Evolutionary conservation across 2,888 invertebrate genomes (phyloP).

Genomic region (Pyralis farinalis): DNA sequence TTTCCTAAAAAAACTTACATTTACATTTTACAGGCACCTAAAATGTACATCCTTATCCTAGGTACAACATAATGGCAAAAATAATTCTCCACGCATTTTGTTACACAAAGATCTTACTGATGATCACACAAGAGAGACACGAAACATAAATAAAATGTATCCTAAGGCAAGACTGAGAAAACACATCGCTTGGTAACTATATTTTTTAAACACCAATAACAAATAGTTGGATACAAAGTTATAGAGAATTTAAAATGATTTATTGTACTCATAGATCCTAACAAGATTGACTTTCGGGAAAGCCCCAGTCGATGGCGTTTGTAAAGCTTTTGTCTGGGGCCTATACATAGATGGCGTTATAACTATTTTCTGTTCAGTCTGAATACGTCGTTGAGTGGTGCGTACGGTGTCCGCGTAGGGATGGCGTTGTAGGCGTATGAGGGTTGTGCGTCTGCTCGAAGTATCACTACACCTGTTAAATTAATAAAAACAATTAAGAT

Average conservation of each 20-base stretch:
- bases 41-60: conserved; percentile 78
- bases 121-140: conserved; percentile 58
- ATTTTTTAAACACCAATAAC: conserved; percentile 37
- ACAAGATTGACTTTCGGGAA: conserved; percentile 20
- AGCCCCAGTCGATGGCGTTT: conserved; percentile 9
- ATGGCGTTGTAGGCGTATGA: conserved; percentile 67
- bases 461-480: conserved; percentile 86
- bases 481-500: conserved; percentile 9
- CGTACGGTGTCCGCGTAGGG: conserved; percentile 67
- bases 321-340: conserved; percentile 4
- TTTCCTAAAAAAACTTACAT: conserved; percentile 71
- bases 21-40: conserved; percentile 71
- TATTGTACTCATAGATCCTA: conserved; percentile 54
- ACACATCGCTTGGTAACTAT: conserved; percentile 58
- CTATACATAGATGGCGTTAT: conserved; percentile 31
- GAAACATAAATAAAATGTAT: conserved; percentile 65
- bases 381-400: conserved; percentile 74
- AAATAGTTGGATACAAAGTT: conserved; percentile 15
- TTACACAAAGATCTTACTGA: conserved; percentile 39
- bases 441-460: conserved; percentile 89
- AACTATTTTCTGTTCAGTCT: conserved; percentile 57
- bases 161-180: conserved; percentile 58
- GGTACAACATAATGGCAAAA: conserved; percentile 77
- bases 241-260: conserved; percentile 16
- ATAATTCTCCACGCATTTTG: conserved; percentile 56